Base-by-base conservation (phyloP, 2,113 vertebrate species). In the Dinomys branickii region DNA sequence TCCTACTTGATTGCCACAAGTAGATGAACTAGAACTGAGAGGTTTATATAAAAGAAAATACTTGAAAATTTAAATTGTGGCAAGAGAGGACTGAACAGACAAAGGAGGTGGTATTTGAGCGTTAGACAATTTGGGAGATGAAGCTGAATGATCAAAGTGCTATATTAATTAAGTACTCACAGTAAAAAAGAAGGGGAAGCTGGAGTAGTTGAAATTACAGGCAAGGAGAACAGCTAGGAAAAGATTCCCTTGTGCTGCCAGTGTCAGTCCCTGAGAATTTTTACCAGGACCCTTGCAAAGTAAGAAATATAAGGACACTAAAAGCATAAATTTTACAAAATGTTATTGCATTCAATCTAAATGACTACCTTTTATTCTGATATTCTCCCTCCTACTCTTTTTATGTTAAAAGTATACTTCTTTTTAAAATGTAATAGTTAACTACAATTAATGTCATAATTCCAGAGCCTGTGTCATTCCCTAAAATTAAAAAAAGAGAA, bases 31-130 rank as follows among this genome's bases (percentile, higher is more conserved):
- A 52, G 38, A 90, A 73, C 30, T 47, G 35, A 71, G 59, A 56
- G 38, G 35, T 12, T 67, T 80, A 67, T n/a, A 33, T 94, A n/a
- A 85, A 90, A 61, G 67, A 84, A 93, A 88, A 44, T 87, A 47
- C 50, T 59, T 81, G 38, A 75, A 69, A 96, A 90, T 50, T 81
- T 78, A 86, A 90, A 52, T 58, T 59, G 69, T 24, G 56, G 56
- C 33, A 73, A 28, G 69, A 84, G 80, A 52, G 28, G 47, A 67
- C 61, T 56, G 71, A 69, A 85, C 33, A 63, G 59, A 83, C 5
- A 16, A 50, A 58, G 3, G 52, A 71, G 65, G 9, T 52, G 5
- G 3, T 75, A 41, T 82, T 54, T 82, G 16, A 47, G 44, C 12
- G 47, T 77, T 77, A 50, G 82, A 3, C 63, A 59, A 33, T 80